Evolutionary conservation across 2,888 invertebrate species (phyloP).

Genomic region (Amphimallon solstitiale): DNA sequence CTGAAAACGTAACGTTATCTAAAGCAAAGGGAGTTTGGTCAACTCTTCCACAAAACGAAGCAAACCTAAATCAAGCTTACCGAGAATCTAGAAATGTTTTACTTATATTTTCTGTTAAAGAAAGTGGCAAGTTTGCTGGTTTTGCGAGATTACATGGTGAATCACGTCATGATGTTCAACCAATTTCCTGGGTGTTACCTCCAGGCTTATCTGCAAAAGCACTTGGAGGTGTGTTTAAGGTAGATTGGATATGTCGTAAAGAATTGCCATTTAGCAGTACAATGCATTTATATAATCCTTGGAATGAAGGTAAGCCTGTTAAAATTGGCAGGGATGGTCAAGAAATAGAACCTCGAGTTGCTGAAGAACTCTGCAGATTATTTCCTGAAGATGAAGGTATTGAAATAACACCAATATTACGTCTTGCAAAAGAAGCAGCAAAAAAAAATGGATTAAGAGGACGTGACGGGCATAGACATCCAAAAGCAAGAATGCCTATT

Average conservation of each 20-base stretch:
- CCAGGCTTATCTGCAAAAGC: constrained; percentile 93
- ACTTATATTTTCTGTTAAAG: constrained; percentile 96
- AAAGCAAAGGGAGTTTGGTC: constrained; percentile 98
- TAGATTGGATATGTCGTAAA: constrained; percentile 97
- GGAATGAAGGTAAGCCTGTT: constrained; percentile 98
- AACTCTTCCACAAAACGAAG: constrained; percentile 96
- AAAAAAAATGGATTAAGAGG: constrained; percentile 65
- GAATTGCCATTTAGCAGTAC: constrained; percentile 94
- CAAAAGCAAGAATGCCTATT: constrained; percentile 62
- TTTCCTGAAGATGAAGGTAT: constrained; percentile 94
- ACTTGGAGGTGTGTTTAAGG: constrained; percentile 93
- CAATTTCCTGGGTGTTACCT: constrained; percentile 94
- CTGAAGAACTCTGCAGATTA: constrained; percentile 91
- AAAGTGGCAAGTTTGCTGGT: constrained; percentile 95
- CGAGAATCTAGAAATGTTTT: constrained; percentile 93
- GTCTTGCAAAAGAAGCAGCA: constrained; percentile 86
- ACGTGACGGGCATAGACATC: constrained; percentile 63
- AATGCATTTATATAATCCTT: constrained; percentile 93
- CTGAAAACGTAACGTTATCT: constrained; percentile 93
- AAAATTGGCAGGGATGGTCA: constrained; percentile 99
- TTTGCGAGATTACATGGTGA: constrained; percentile 92
- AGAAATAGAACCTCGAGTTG: constrained; percentile 96
- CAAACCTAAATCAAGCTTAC: constrained; percentile 93
- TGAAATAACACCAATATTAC: constrained; percentile 87
- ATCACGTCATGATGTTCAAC: constrained; percentile 88